These are phyloP conservation scores for Andrena praecox DNA, from an alignment of 2,888 invertebrate genomes.

Conservation along the genomic window DNA sequence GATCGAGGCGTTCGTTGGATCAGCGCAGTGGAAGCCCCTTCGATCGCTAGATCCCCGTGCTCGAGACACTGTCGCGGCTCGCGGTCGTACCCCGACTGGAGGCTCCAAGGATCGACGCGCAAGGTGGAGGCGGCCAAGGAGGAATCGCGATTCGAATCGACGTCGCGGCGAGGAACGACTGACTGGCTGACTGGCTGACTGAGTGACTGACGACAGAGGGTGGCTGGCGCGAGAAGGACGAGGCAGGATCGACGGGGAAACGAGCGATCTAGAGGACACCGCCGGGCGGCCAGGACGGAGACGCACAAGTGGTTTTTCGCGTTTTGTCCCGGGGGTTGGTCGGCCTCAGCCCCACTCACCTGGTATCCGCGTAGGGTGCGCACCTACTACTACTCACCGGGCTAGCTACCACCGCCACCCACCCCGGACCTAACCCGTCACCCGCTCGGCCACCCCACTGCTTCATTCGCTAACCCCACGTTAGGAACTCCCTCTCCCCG, in stretches of 20 bases:
- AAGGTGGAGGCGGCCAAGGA: background rate
- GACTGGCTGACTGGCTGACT: background rate
- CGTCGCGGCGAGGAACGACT: slow-evolving; percentile 11
- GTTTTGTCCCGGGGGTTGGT: slow-evolving; percentile 76
- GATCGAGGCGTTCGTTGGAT: background rate
- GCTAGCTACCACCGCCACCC: slow-evolving; percentile 65
- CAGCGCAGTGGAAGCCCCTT: background rate
- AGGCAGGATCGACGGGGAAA: background rate
- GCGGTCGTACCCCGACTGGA: slow-evolving; percentile 43
- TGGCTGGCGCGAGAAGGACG: background rate
- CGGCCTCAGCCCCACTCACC: slow-evolving; percentile 75
- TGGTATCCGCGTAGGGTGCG: slow-evolving; percentile 76
- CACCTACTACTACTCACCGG: slow-evolving; percentile 73
- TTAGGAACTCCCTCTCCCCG: slow-evolving; percentile 46
- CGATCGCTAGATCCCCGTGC: background rate
- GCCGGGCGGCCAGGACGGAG: slow-evolving; percentile 21
- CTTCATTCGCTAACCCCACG: slow-evolving; percentile 63
- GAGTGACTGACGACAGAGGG: background rate
- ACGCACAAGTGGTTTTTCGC: slow-evolving; percentile 78
- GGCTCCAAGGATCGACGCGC: slow-evolving; percentile 1
- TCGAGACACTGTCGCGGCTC: slow-evolving; percentile 36
- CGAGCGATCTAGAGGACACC: slow-evolving; percentile 36
- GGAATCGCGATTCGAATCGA: slow-evolving; percentile 11
- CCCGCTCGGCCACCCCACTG: slow-evolving; percentile 57
- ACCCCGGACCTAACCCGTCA: slow-evolving; percentile 52